phyloP scores from a whole-genome alignment of 2,888 invertebrate genomes.

The Napeogenes inachia region DNA sequence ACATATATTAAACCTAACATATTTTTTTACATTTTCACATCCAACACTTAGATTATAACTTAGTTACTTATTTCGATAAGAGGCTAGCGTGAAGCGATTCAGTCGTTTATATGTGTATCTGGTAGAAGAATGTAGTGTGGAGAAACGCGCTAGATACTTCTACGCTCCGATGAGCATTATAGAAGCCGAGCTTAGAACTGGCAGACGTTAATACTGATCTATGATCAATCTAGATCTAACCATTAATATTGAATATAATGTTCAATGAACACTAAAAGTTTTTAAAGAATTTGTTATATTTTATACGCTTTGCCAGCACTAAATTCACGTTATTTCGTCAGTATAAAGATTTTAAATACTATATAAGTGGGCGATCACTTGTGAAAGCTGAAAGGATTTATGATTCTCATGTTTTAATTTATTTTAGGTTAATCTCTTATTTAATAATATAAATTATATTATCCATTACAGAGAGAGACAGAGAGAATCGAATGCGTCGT shows the following conservation, averaged over 20 bases:
- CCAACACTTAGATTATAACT: conserved; percentile 10
- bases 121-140: conserved; percentile 66
- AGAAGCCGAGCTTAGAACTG: conserved; percentile 31
- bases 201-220: no score
- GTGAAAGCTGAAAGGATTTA: not conserved
- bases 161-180: conserved; percentile 61
- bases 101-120: conserved; percentile 62
- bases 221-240: no score
- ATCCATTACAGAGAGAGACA: no score
- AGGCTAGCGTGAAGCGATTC: conserved; percentile 62
- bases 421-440: not conserved
- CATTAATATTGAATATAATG: no score
- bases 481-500: no score
- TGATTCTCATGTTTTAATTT: not conserved
- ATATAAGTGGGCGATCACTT: not conserved
- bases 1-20: no score
- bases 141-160: conserved; percentile 66
- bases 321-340: not conserved
- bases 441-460: no score
- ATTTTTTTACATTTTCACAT: no score
- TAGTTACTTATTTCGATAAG: conserved; percentile 28
- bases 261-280: no score
- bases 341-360: conserved; percentile 8
- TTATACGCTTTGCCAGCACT: not conserved
- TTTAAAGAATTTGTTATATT: not conserved